These are phyloP conservation scores for Drosophila falleni DNA, from an alignment of 2,888 invertebrate species.

Conservation along the genomic window DNA sequence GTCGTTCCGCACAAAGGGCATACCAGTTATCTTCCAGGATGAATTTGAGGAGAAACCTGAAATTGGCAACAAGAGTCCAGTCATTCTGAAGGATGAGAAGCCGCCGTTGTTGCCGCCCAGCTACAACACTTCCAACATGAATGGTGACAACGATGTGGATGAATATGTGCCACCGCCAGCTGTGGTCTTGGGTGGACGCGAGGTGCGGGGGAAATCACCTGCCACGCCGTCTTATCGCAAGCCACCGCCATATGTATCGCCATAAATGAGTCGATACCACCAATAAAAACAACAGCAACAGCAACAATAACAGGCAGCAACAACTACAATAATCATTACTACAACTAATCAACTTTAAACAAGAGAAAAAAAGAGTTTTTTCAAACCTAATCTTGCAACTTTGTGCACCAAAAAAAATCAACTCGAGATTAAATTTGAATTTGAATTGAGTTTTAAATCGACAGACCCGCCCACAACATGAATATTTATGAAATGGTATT, in stretches of 20 bases:
- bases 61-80: constrained; percentile 95
- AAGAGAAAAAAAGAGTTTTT: constrained; percentile 24
- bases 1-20: constrained; percentile 93
- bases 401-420: constrained; percentile 32
- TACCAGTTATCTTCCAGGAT: constrained; percentile 98
- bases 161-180: constrained; percentile 97
- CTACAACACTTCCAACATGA: constrained; percentile 85
- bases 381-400: constrained; percentile 48
- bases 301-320: constrained; percentile 51
- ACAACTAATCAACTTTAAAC: constrained; percentile 15
- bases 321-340: constrained; percentile 52
- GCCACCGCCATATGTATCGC: constrained; percentile 98
- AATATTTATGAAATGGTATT: constrained; percentile 56
- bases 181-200: constrained; percentile 88
- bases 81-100: constrained; percentile 97
- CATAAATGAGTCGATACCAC: constrained; percentile 88
- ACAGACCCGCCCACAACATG: constrained; percentile 50
- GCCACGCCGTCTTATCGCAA: constrained; percentile 96
- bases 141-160: constrained; percentile 87
- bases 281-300: constrained; percentile 31
- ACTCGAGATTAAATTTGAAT: constrained; percentile 29
- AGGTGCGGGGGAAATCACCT: constrained; percentile 90
- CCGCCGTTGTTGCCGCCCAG: constrained; percentile 94
- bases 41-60: constrained; percentile 97
- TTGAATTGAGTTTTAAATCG: constrained; percentile 42